Evolutionary conservation across 2,797 vertebrate genomes (phyloP).

Genomic region (Trachurus trachurus): DNA sequence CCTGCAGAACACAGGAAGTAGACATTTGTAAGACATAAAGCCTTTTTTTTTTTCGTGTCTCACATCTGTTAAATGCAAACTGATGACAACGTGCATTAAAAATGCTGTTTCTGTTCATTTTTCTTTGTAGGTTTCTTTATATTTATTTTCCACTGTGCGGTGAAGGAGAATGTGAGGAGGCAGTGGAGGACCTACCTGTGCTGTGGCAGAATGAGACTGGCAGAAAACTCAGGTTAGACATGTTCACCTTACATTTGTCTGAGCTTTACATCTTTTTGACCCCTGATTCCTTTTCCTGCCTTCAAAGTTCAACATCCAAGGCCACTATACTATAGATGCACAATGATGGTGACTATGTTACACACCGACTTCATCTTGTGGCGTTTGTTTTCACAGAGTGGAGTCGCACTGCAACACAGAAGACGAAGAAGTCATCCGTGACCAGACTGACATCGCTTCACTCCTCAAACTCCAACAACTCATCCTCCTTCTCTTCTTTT

Average conservation of each 20-base stretch:
- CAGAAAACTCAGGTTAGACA: conserved; percentile 92
- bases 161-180: conserved; percentile 94
- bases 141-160: conserved; percentile 95
- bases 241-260: conserved; percentile 5
- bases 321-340: neutral
- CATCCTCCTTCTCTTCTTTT: conserved; percentile 87
- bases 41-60: neutral
- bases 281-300: neutral
- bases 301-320: neutral
- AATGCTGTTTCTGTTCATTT: conserved; percentile 32
- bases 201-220: conserved; percentile 91
- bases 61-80: neutral
- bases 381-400: conserved; percentile 86
- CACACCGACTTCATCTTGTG: neutral
- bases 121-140: conserved; percentile 92
- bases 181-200: conserved; percentile 96
- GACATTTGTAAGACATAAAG: no score
- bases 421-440: conserved; percentile 86
- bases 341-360: neutral
- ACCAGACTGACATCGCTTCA: conserved; percentile 85
- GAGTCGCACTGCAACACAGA: conserved; percentile 95
- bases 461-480: conserved; percentile 90
- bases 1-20: neutral
- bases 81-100: neutral
- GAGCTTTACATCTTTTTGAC: neutral